phyloP scores from a whole-genome alignment of 2,888 invertebrate species.

The Eupithecia vulgata region DNA sequence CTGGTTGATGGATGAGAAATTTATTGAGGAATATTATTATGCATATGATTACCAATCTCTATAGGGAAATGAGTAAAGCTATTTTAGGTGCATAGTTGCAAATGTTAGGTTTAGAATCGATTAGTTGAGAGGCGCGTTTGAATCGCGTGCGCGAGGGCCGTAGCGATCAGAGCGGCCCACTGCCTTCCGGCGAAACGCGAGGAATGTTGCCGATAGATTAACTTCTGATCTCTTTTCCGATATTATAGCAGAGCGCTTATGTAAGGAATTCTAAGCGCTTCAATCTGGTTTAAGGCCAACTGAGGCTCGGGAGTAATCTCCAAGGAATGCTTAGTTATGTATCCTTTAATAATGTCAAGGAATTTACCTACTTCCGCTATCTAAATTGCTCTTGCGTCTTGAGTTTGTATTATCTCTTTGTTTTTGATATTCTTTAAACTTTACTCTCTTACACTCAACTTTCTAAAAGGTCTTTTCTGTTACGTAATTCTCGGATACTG shows the following conservation, averaged over 20 bases:
- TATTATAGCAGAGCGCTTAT: slow-evolving; percentile 80
- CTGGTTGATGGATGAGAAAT: background rate
- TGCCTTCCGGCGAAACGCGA: slow-evolving; percentile 83
- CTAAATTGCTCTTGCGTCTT: slow-evolving; percentile 18
- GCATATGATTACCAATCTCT: background rate
- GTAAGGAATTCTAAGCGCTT: slow-evolving; percentile 81
- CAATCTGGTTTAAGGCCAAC: slow-evolving; percentile 79
- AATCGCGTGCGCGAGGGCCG: slow-evolving; percentile 72
- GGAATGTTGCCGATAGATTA: slow-evolving; percentile 84
- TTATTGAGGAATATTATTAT: background rate
- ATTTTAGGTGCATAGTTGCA: slow-evolving; percentile 63
- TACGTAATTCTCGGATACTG: background rate
- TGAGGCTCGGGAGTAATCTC: slow-evolving; percentile 66
- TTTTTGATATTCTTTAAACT: slow-evolving; percentile 9
- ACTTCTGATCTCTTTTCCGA: slow-evolving; percentile 84
- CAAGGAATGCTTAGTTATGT: slow-evolving; percentile 46
- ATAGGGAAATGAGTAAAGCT: slow-evolving; percentile 35
- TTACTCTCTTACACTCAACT: background rate
- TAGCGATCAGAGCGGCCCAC: slow-evolving; percentile 59
- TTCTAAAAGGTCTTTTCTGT: background rate
- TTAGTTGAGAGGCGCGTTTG: slow-evolving; percentile 67
- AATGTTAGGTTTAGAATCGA: slow-evolving; percentile 74
- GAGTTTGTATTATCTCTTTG: slow-evolving; percentile 22
- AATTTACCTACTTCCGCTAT: slow-evolving; percentile 32
- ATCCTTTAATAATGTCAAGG: slow-evolving; percentile 41